Percentiles rank a stretch among this genome's conserved stretches.
phyloP scores from a whole-genome alignment of 2,113 vertebrate species.

The Trinectes maculatus region DNA sequence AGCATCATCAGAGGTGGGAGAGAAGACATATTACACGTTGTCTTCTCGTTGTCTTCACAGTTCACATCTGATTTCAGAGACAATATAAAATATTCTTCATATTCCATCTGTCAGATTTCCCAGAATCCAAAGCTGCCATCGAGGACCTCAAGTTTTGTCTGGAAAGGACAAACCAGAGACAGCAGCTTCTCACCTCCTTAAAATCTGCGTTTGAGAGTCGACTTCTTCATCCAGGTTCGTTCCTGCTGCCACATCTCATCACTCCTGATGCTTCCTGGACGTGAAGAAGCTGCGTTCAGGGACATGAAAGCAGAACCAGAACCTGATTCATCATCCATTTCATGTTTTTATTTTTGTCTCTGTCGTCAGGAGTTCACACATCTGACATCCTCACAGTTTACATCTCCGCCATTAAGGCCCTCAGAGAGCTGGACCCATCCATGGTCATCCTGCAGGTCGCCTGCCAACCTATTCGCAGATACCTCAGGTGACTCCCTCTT shows the following conservation, averaged over 20 bases:
- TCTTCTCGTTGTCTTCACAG: neutral
- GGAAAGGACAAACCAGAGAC: conserved; percentile 94
- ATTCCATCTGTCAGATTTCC: conserved; percentile 86
- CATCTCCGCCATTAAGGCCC: conserved; percentile 96
- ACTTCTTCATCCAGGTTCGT: conserved; percentile 92
- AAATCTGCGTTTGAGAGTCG: conserved; percentile 92
- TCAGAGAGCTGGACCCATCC: conserved; percentile 93
- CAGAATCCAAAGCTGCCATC: conserved; percentile 94
- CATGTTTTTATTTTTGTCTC: neutral
- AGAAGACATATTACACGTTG: too few species aligned
- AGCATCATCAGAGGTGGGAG: conserved; percentile 92
- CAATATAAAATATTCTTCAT: too few species aligned
- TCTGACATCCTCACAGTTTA: conserved; percentile 97
- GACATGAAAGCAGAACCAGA: neutral
- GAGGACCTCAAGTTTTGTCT: conserved; percentile 96
- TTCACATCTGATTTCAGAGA: neutral
- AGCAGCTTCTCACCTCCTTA: conserved; percentile 92
- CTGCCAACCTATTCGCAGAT: conserved; percentile 96
- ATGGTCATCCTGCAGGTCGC: conserved; percentile 98
- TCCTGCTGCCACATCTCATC: neutral
- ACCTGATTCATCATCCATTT: neutral
- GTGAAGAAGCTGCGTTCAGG: rapidly evolving
- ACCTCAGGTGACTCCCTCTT: conserved; percentile 82
- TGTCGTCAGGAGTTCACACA: conserved; percentile 89
- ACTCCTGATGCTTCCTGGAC: neutral